Conservation (phyloP, 2,113 vertebrate species). For the Amblyornis subalaris region DNA sequence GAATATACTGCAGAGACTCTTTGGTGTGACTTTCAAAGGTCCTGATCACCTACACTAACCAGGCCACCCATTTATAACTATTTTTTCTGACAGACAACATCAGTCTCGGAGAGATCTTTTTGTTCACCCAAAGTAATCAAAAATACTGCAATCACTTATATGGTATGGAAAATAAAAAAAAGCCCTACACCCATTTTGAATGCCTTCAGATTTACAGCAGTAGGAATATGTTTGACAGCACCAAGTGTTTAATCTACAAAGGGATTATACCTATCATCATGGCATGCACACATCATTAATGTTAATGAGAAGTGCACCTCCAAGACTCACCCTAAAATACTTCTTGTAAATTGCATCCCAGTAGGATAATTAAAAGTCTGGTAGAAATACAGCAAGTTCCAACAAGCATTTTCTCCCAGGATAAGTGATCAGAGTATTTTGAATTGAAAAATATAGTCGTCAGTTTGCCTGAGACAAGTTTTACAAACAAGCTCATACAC, state of each 20-base stretch:
- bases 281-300: neutral
- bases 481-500: neutral
- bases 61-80: neutral
- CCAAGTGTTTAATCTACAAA: neutral
- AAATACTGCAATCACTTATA: neutral
- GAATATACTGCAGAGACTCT: neutral
- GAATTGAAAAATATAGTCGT: neutral
- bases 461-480: neutral
- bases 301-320: neutral
- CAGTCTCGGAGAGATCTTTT: neutral
- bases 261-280: slow-evolving; percentile 14
- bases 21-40: neutral
- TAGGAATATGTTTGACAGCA: slow-evolving; percentile 15
- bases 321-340: slow-evolving; percentile 1
- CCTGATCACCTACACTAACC: neutral
- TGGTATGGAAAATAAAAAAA: neutral
- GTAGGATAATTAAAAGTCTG: slow-evolving; percentile 20
- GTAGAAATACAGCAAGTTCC: neutral
- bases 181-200: neutral
- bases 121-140: neutral
- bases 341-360: slow-evolving; percentile 1
- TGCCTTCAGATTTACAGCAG: neutral
- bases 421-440: neutral
- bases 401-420: slow-evolving; percentile 13
- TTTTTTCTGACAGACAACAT: neutral